Base-by-base conservation (phyloP, 2,797 vertebrate genomes). In the Rhinophrynus dorsalis region DNA sequence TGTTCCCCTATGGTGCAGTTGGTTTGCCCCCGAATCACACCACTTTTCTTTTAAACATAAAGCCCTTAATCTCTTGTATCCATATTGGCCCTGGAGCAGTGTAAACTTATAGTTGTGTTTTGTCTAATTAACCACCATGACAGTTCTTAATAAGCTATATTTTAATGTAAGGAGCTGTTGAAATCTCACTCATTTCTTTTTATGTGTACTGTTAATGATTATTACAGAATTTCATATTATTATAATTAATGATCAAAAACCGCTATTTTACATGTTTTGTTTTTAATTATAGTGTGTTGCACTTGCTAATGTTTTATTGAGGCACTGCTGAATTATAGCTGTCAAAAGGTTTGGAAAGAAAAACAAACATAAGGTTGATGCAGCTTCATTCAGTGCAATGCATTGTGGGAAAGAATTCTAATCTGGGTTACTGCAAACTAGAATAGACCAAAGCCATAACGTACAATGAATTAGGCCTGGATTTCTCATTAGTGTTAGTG, bases 171-270 rank as follows among this genome's bases (percentile, higher is more conserved):
- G 12, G 20, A 23, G 32, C 10, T 3, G 5, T 56, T 37, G 2
- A 44, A 44, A 44, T 6, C 40, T 44, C 17, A 20, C 6, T 18
- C 38, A 10, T 20, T 30, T 50, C 12, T 59, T 68, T 60, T 54
- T 29, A 38, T 52, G 33, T 35, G 48, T 37, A 68, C 45, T 37
- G 15, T 21, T 54, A 61, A 68, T 61, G 50, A 60, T 60, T 59
- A 59, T 38, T 40, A 20, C 33, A n/a, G 17, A 38, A 12, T 35
- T 59, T 20, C 57, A 58, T 40, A 59, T 58, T 68, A 68, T 51
- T 18, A 37, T 40, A 68, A 68, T 60, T 68, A 51, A 68, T 59
- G 35, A 55, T 44, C 35, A 6, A 68, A 42, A 13, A 4, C 18
- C 7, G 24, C 18, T 26, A 60, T 50, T 60, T 60, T 6, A 50